Base-by-base conservation (phyloP, 2,113 vertebrate genomes). In the Grammomys surdaster region DNA sequence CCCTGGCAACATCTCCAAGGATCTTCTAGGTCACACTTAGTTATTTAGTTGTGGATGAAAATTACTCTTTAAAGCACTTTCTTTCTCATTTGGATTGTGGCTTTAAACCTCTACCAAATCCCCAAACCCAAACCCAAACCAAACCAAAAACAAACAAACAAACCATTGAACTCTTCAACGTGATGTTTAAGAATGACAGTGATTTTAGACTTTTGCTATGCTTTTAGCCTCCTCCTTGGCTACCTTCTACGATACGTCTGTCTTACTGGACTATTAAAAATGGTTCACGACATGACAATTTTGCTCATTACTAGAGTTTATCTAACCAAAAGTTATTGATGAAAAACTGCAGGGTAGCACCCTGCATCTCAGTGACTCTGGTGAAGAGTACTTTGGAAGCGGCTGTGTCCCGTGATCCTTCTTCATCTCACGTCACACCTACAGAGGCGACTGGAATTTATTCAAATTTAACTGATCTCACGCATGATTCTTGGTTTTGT, bases 401-500 rank as follows among this genome's bases (percentile, higher is more conserved):
- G 26, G 43, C 70, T 65, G 8, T 54, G 1, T 28, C 8, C 17
- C 58, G 22, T 5, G 65, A 0, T 48, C 36, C 43, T 88, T 94
- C 40, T 84, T 85, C 84, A 69, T 87, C 51, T 90, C 69, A 65
- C 16, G 72, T 26, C 43, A 51, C 33, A 95, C 33, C 58, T 78
- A 46, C 46, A 94, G 81, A 54, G 51, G 24, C 9, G 67, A 46
- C 85, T 26, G 93, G 31, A 90, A 88, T 69, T 88, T 36, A 69
- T 22, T 63, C 10, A 67, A 69, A 67, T 22, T 60, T 87, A 94
- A 72, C 17, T 20, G 19, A 54, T n/a, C 65, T 1, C 2, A 8
- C 46, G 9, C 31, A 60, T 92, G 56, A 73, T 95, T 82, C 65
- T 90, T 96, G 19, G 51, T 95, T 84, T n/a, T 73, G 51, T 56